These are phyloP conservation scores for Lytechinus variegatus DNA, from an alignment of 35 echinoderm and acorn worm genomes.

Conservation along the genomic window DNA sequence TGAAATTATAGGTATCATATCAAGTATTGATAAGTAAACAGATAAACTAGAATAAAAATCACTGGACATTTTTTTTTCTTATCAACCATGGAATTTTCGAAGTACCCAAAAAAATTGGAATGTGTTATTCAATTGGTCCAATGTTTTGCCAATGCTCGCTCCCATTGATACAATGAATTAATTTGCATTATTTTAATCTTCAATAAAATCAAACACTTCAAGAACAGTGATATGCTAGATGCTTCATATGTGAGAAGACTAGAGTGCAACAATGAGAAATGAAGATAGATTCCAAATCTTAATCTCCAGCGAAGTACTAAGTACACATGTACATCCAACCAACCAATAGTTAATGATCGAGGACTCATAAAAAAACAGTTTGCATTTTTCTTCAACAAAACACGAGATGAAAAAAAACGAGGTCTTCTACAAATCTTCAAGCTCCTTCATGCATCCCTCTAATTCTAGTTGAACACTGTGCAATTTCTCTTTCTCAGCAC, in stretches of 20 bases:
- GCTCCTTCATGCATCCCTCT: neutral
- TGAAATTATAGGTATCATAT: neutral
- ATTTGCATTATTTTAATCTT: neutral
- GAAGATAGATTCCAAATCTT: neutral
- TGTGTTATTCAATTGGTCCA: neutral
- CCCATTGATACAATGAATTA: neutral
- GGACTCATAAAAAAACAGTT: neutral
- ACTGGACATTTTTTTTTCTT: neutral
- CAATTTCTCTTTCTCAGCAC: neutral
- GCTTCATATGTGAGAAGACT: neutral
- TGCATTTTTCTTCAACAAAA: slow-evolving; percentile 34
- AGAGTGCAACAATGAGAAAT: neutral
- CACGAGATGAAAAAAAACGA: neutral
- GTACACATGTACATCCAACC: neutral
- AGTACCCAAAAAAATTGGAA: neutral
- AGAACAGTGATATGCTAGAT: neutral
- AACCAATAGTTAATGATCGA: neutral
- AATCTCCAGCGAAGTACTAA: slow-evolving; percentile 1
- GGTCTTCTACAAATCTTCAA: neutral
- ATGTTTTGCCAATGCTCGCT: neutral
- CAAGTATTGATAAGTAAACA: neutral
- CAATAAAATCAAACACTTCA: neutral
- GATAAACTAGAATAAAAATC: neutral
- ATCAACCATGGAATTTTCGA: neutral
- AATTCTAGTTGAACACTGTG: neutral